Evolutionary conservation across 2,113 vertebrate genomes (phyloP), one percentile per base, ranked within the genome.

Genomic region (Lepisosteus oculatus): DNA sequence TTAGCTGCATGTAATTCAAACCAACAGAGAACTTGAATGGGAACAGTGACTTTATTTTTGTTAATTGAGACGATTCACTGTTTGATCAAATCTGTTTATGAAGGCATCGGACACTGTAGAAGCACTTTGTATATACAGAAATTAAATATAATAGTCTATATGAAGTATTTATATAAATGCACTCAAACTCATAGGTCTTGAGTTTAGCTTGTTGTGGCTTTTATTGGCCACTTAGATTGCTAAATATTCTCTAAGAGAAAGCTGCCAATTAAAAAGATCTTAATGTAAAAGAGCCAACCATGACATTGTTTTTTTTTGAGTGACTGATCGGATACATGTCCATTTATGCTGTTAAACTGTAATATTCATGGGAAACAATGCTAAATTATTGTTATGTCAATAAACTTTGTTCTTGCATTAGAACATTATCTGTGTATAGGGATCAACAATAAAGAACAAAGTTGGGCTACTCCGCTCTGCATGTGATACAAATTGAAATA

Each of bases 161-260:
- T n/a, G 11, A 44, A n/a, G 9, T 64, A 61, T 76, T 69, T 76
- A 71, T 67, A 55, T 43, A 71, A 70, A 74, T 79, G 72, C 70
- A 75, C 68, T 75, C 69, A 41, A 55, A 72, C 67, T 75, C 68
- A 72, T 67, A 56, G 51, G 59, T 55, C 45, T 65, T 74, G 47
- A 74, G 68, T 70, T 76, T 51, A 57, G 73, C 57, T 78, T 77
- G 78, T 70, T 71, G 69, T 71, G 70, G 56, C 72, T 76, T 73
- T 29, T 74, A 61, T 75, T 69, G 64, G 76, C 68, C 74, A 51
- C 74, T 54, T 17, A 17, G 66, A 77, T 70, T 79, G 77, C 74
- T 61, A 74, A 74, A 70, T 90, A 79, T 84, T 87, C 81, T 90
- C 81, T 85, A 81, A 88, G 90, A 93, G 89, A 88, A 89, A 84